phyloP scores from a whole-genome alignment of 2,113 vertebrate species.

The Eublepharis macularius region DNA sequence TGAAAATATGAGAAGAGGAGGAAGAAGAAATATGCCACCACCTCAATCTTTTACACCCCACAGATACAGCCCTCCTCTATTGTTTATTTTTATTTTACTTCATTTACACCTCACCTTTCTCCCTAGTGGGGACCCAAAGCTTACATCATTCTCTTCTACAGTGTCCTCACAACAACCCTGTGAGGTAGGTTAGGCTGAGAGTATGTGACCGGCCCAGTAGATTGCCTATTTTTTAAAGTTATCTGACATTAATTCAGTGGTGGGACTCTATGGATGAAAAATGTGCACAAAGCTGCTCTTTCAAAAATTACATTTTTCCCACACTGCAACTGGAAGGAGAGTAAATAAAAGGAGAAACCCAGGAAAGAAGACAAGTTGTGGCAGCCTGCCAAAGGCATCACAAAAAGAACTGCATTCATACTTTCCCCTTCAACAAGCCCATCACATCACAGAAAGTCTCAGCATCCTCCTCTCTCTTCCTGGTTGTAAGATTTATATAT shows the following conservation, averaged over 20 bases:
- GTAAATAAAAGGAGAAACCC: background rate
- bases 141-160: too few species aligned
- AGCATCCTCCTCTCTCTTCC: background rate
- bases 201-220: too few species aligned
- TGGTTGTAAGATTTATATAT: slow-evolving; percentile 2
- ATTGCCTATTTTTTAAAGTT: background rate
- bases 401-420: background rate
- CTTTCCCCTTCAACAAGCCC: background rate
- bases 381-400: background rate
- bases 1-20: too few species aligned
- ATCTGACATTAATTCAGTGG: background rate
- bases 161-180: too few species aligned
- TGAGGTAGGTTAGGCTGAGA: too few species aligned
- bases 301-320: background rate
- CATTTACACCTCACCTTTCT: too few species aligned
- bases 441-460: background rate
- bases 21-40: too few species aligned
- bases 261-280: background rate
- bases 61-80: too few species aligned
- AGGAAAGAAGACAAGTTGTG: fast-evolving
- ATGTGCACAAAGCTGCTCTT: background rate
- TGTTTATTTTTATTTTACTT: too few species aligned
- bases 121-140: too few species aligned
- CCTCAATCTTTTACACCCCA: too few species aligned
- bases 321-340: background rate